These are phyloP conservation scores for Macaca nemestrina DNA, from an alignment of 2,113 vertebrate genomes.

Conservation along the genomic window DNA sequence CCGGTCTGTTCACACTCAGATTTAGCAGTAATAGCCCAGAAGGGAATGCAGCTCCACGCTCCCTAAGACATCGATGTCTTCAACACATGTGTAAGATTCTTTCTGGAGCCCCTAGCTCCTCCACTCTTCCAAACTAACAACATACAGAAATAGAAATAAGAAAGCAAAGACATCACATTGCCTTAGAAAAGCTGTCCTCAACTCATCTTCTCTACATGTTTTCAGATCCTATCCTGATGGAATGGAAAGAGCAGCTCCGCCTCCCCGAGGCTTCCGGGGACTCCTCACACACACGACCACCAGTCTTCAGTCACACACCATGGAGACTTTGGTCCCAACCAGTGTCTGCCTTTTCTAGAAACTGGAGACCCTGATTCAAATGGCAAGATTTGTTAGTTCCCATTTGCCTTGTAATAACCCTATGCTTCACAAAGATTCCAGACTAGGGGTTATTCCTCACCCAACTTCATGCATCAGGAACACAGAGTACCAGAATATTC, in stretches of 20 bases:
- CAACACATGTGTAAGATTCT: not conserved
- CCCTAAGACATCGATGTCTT: no score
- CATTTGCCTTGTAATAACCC: not conserved
- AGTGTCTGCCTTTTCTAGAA: not conserved
- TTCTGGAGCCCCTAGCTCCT: not conserved
- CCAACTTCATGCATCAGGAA: not conserved
- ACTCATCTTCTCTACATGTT: rapidly evolving
- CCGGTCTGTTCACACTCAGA: not conserved
- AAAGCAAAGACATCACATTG: not conserved
- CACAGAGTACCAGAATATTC: not conserved
- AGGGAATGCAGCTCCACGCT: not conserved
- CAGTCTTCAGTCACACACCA: rapidly evolving
- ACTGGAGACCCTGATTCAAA: not conserved
- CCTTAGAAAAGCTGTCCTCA: not conserved
- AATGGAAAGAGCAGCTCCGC: rapidly evolving
- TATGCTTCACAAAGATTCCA: not conserved
- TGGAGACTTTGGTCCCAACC: not conserved
- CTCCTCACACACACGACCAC: no score
- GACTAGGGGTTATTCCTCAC: not conserved
- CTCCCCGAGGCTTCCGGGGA: not conserved
- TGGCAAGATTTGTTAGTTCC: not conserved
- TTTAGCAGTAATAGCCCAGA: not conserved
- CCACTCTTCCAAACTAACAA: not conserved
- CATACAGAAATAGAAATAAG: not conserved
- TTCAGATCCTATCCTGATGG: no score